Conservation (phyloP, 2,113 vertebrate genomes). For the Tragelaphus strepsiceros region DNA sequence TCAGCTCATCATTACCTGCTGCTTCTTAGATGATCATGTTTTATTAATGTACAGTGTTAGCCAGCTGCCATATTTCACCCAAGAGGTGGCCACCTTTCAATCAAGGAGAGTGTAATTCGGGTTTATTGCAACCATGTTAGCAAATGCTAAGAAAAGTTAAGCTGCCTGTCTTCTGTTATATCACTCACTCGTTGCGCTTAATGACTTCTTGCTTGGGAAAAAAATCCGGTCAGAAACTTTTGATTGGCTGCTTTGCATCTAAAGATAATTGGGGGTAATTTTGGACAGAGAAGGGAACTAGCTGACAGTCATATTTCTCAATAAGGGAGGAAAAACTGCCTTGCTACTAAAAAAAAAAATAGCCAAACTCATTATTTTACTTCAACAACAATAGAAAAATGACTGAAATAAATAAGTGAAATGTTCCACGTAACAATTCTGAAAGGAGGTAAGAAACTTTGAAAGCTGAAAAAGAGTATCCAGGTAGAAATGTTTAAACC, state of each 20-base stretch:
- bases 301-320: neutral
- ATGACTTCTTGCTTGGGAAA: neutral
- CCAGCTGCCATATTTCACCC: conserved; percentile 43
- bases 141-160: neutral
- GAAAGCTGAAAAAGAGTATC: neutral
- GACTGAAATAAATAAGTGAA: neutral
- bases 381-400: neutral
- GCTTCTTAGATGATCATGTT: conserved; percentile 38
- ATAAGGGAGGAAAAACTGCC: neutral
- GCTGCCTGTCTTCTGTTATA: neutral
- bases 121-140: neutral
- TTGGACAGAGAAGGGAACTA: neutral
- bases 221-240: neutral
- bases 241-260: neutral
- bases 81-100: conserved; percentile 24
- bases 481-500: neutral
- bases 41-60: conserved; percentile 45
- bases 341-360: neutral
- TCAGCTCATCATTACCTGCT: neutral
- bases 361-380: neutral
- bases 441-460: neutral
- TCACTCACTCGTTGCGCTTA: neutral
- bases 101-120: neutral
- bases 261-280: neutral
- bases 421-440: neutral